phyloP scores from a whole-genome alignment of 2,888 invertebrate species.

The Drosophila meridiana region DNA sequence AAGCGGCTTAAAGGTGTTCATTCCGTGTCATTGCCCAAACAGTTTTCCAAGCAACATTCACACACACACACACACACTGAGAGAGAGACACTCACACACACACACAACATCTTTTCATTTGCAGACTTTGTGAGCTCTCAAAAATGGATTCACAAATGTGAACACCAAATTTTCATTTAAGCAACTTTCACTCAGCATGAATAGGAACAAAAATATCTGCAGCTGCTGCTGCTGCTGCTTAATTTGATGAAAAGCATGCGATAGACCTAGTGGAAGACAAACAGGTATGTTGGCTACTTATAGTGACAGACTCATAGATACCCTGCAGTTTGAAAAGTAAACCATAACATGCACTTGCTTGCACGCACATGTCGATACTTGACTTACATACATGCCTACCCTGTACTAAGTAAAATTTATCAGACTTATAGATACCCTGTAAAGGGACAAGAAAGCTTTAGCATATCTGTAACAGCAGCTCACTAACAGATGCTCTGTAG shows the following conservation, averaged over 20 bases:
- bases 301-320: background rate
- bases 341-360: background rate
- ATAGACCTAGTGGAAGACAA: background rate
- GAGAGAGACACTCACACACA: background rate
- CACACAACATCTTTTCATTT: conserved; percentile 10
- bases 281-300: background rate
- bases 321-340: background rate
- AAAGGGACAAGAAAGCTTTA: background rate
- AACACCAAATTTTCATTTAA: conserved; percentile 36
- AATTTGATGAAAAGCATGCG: background rate
- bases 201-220: background rate
- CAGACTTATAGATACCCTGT: background rate
- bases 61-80: background rate
- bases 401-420: background rate
- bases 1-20: conserved; percentile 80
- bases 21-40: conserved; percentile 66
- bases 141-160: conserved; percentile 15
- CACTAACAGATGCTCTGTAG: too few species aligned
- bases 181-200: conserved; percentile 5
- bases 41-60: conserved; percentile 6
- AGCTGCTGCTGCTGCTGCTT: conserved; percentile 3
- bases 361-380: too few species aligned
- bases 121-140: conserved; percentile 13
- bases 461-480: background rate
- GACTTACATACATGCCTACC: too few species aligned